A percentile compares a stretch with the other conserved stretches of the same genome.
phyloP scores from a whole-genome alignment of 2,888 invertebrate genomes.

The Habrosyne pyritoides region DNA sequence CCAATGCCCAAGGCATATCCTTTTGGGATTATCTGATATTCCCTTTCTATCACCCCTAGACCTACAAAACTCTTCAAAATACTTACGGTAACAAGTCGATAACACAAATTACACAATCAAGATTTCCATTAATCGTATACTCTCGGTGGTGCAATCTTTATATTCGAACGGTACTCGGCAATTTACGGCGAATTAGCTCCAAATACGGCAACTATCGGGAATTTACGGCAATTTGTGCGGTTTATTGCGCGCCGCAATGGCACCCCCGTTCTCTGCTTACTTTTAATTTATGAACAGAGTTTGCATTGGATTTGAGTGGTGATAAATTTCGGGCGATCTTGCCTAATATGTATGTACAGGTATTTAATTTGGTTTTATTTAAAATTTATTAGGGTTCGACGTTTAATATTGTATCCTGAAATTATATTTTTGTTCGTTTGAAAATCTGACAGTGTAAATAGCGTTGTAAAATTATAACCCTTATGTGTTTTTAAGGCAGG shows the following conservation, averaged over 20 bases:
- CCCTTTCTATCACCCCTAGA: no score
- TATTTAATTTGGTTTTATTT: background rate
- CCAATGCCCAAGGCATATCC: no score
- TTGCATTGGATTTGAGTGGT: conserved; percentile 32
- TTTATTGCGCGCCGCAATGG: conserved; percentile 24
- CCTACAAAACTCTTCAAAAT: background rate
- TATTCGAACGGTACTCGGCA: conserved; percentile 26
- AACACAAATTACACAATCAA: background rate
- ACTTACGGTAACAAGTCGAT: background rate
- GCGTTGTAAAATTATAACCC: no score
- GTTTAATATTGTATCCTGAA: background rate
- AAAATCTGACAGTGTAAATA: no score
- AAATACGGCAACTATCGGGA: conserved; percentile 50
- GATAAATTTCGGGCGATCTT: conserved; percentile 5
- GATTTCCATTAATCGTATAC: conserved; percentile 17
- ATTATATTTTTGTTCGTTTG: background rate
- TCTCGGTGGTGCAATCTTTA: conserved; percentile 35
- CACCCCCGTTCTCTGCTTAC: conserved; percentile 52
- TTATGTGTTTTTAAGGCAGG: no score
- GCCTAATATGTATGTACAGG: background rate
- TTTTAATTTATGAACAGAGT: conserved; percentile 66
- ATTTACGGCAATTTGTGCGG: conserved; percentile 45
- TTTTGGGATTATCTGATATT: no score
- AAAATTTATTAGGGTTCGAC: background rate
- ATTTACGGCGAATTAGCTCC: conserved; percentile 38